Evolutionary conservation across 2,797 vertebrate species (phyloP), one percentile per base, ranked within the genome.

Genomic region (Acropternis orthonyx): DNA sequence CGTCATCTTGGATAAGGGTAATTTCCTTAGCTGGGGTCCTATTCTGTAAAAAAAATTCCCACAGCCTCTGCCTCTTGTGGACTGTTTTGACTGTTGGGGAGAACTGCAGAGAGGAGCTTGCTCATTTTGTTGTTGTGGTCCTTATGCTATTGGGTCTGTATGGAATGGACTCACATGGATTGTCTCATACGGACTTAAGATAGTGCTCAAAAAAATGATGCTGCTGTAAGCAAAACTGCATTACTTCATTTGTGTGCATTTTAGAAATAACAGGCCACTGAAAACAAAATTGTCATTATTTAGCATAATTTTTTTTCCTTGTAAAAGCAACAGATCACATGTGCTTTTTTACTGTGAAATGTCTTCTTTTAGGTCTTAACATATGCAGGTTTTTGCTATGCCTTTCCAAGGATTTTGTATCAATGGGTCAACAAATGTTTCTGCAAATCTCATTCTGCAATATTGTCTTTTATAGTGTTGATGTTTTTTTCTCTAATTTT

Each of bases 281-380:
- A 82, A 91, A 77, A 36, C n/a, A 86, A 78, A 85, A 58, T 81
- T 87, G 54, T 75, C 91, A 34, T 71, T 89, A 88, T 77, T 77
- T 95, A 95, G 28, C 8, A 2, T 59, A 84, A 67, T 34, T 13
- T 14, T 65, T 81, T 90, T 85, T 34, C 32, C 34, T 54, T 95
- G 36, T 85, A 44, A 85, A 90, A 96, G 43, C 56, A 54, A 66
- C 13, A 48, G 71, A 76, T 88, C 78, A 82, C 84, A 68, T 86
- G 61, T 88, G 55, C 43, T 78, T 85, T 73, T 54, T 59, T 76
- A 44, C 61, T 52, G 49, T 91, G 76, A 95, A 90, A 66, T 68
- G 22, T 34, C 85, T 87, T 92, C 89, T 95, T 94, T 95, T 90
- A 77, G 46, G 23, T 83, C 23, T 85, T 73, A 93, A 76, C 34